Evolutionary conservation across 2,113 vertebrate species (phyloP).

Genomic region (Porphyrio hochstetteri): DNA sequence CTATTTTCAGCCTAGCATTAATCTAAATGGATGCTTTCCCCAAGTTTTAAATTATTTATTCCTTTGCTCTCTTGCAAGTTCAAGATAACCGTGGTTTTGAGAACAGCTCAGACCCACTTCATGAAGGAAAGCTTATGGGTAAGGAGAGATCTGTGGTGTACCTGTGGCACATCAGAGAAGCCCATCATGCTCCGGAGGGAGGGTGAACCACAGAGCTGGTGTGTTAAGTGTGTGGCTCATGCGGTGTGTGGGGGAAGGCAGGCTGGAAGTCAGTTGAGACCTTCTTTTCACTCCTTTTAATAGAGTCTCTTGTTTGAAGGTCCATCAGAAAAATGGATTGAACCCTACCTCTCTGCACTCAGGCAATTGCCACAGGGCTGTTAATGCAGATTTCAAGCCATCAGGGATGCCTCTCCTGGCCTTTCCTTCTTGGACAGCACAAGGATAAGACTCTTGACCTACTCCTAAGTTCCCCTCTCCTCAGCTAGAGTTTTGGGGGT

Average conservation of each 20-base stretch:
- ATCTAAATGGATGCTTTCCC: slow-evolving; percentile 4
- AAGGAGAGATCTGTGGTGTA: too few relatives aligned
- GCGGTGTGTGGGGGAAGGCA: rapidly evolving
- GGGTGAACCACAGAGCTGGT: neutral
- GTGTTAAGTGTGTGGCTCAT: neutral
- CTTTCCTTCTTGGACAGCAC: neutral
- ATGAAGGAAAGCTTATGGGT: neutral
- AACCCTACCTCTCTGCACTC: neutral
- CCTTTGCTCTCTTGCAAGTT: neutral
- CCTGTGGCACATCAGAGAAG: neutral
- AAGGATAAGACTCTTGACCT: neutral
- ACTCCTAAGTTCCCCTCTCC: neutral
- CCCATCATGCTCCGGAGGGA: neutral
- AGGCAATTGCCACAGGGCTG: neutral
- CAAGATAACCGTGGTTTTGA: neutral
- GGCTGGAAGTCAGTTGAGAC: neutral
- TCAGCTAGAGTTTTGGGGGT: neutral
- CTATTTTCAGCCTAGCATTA: slow-evolving; percentile 52
- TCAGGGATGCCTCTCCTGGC: neutral
- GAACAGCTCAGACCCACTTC: neutral
- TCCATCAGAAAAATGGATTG: neutral
- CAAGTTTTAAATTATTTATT: slow-evolving; percentile 33
- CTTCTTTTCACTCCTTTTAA: neutral
- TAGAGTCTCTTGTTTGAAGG: neutral
- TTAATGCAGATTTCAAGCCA: neutral